Base-by-base conservation (phyloP, 2,113 vertebrate genomes). In the Aptenodytes forsteri region DNA sequence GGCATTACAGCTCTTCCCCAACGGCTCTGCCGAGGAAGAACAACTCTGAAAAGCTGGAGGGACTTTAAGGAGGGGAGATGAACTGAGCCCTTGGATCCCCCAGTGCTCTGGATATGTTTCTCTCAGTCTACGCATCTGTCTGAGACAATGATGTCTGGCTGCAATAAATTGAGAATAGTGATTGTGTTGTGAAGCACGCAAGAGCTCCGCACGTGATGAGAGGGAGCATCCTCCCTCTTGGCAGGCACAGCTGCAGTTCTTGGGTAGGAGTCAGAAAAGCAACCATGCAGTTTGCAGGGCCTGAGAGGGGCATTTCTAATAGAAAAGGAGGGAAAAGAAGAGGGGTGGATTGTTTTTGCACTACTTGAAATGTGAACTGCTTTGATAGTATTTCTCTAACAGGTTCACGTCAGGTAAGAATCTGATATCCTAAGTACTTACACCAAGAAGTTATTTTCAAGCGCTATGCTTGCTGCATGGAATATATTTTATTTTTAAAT, bases 301-400 rank as follows among this genome's bases (percentile, higher is more conserved):
- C 34, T 23, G 7, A 79, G 34, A 70, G 16, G 11, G 20, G 13
- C 8, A 55, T 75, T 85, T 76, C 65, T 79, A 13, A 61, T 2
- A 67, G 19, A 58, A 66, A 73, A 70, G 20, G n/a, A 46, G 19
- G 27, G 23, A 2, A 11, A 21, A 38, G 42, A 88, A 27, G 25
- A 64, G 4, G 21, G 6, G 5, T 50, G 25, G 7, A 46, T 62
- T 49, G 4, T 0, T 70, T 81, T 49, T 36, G 56, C 0, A 2
- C n/a, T 82, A 6, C 81, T 67, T 77, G 54, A 86, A 86, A 77
- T 5, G 8, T 34, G 52, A 93, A 46, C 62, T 69, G 36, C 44
- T 94, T 87, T 81, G 67, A 77, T 21, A 44, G 5, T n/a, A 22
- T 62, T 91, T 87, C 72, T 81, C 71, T 72, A 36, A 49, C 27